A percentile compares a stretch with the other conserved stretches of the same genome.
Evolutionary conservation across 2,797 vertebrate species (phyloP).

Genomic region (Rhyacichthys aspro): DNA sequence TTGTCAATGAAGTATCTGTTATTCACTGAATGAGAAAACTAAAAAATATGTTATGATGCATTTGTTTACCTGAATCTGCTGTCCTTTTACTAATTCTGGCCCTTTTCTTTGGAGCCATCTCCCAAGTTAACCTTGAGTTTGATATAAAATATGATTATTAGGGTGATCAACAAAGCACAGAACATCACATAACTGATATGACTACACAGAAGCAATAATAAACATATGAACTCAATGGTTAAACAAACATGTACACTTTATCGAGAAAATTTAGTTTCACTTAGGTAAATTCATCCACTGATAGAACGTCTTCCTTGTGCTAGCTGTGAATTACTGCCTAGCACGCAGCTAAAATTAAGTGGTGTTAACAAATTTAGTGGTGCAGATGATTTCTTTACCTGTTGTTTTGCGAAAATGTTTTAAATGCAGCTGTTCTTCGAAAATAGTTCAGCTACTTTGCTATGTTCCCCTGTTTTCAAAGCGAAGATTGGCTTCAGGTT

Average conservation of each 20-base stretch:
- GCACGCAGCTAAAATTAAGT: too few species aligned
- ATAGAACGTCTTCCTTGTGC: too few species aligned
- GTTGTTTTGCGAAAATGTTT: not conserved
- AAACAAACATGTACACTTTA: too few species aligned
- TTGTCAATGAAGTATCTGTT: not conserved
- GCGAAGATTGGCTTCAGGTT: not conserved
- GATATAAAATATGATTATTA: too few species aligned
- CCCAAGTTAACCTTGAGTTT: constrained; percentile 7
- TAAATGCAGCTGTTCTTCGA: not conserved
- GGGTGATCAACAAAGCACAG: too few species aligned
- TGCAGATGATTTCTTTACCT: not conserved
- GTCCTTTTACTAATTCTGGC: constrained; percentile 41
- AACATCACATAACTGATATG: too few species aligned
- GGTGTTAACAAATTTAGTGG: not conserved
- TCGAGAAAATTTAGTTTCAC: too few species aligned
- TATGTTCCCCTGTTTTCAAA: not conserved
- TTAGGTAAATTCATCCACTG: too few species aligned
- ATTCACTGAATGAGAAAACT: not conserved
- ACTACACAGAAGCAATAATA: too few species aligned
- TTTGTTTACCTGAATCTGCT: constrained; percentile 43
- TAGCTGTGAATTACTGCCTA: too few species aligned
- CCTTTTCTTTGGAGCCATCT: constrained; percentile 79
- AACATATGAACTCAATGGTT: too few species aligned
- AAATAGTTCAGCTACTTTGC: not conserved
- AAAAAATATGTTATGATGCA: not conserved